Conservation (phyloP, 2,888 invertebrate genomes). For the Serripes groenlandicus region DNA sequence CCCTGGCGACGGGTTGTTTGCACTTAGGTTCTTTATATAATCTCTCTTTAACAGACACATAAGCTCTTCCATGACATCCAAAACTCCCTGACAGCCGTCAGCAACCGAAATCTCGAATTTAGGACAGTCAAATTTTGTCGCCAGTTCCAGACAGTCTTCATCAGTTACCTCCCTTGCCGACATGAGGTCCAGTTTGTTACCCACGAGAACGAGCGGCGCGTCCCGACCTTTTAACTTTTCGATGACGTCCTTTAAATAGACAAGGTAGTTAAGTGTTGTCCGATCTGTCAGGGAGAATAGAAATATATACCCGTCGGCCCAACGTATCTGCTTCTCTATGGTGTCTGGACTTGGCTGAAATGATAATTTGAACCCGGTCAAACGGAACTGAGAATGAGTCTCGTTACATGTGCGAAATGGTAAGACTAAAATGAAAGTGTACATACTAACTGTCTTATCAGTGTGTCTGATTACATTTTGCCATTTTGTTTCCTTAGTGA, state of each 20-base stretch:
- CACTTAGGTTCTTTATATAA: conserved; percentile 74
- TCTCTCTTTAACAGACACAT: conserved; percentile 80
- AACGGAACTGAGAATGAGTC: too few species aligned
- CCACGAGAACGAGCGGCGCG: conserved; percentile 78
- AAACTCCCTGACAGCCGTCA: conserved; percentile 78
- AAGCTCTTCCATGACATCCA: conserved; percentile 81
- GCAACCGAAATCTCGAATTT: conserved; percentile 83
- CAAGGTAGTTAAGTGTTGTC: conserved; percentile 93
- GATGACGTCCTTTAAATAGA: conserved; percentile 88
- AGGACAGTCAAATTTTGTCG: conserved; percentile 78
- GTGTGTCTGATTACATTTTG: too few species aligned
- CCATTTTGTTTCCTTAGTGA: too few species aligned
- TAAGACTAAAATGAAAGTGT: too few species aligned
- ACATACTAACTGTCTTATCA: too few species aligned
- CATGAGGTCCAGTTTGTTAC: conserved; percentile 82
- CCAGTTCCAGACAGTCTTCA: conserved; percentile 75
- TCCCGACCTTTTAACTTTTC: conserved; percentile 71
- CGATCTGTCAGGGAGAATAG: conserved; percentile 97
- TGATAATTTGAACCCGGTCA: too few species aligned
- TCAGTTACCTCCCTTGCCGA: conserved; percentile 77
- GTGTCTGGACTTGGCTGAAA: conserved; percentile 73
- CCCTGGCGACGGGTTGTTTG: conserved; percentile 58
- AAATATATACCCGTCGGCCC: conserved; percentile 96
- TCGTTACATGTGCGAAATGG: too few species aligned
- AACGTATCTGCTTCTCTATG: conserved; percentile 89